A percentile compares a stretch with the other conserved stretches of the same genome.
Conservation (phyloP, 2,888 invertebrate species). For the Gastrophysa polygoni region DNA sequence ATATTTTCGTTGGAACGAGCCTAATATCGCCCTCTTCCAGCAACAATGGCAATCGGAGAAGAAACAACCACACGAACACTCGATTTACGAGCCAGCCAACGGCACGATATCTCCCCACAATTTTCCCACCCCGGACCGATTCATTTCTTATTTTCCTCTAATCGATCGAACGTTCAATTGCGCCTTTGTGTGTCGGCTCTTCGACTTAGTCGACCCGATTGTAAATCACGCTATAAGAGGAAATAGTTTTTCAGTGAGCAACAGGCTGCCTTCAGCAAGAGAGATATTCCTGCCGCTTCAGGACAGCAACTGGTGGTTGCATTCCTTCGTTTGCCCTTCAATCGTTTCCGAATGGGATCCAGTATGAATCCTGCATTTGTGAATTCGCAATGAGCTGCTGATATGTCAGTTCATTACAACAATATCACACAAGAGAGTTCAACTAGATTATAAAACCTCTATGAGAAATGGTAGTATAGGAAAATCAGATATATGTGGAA, state of each 20-base stretch:
- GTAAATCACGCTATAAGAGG: conserved; percentile 31
- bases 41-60: background rate
- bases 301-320: conserved; percentile 5
- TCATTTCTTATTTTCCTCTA: conserved; percentile 50
- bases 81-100: background rate
- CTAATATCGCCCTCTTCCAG: background rate
- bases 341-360: too few relatives aligned
- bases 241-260: conserved; percentile 45
- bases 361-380: too few relatives aligned
- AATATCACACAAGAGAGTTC: too few relatives aligned
- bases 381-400: too few relatives aligned
- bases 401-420: too few relatives aligned
- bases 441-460: too few relatives aligned
- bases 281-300: background rate
- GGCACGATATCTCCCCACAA: conserved; percentile 1
- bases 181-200: conserved; percentile 32
- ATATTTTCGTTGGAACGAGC: background rate
- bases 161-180: conserved; percentile 50
- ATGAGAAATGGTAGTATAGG: too few relatives aligned
- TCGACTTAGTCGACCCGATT: conserved; percentile 48
- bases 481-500: too few relatives aligned
- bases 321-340: too few relatives aligned
- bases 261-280: conserved; percentile 31
- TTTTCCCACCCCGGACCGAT: conserved; percentile 35
- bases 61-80: background rate